These are phyloP conservation scores for Micrasema minimum DNA, from an alignment of 1,140 invertebrate species.

Conservation along the genomic window DNA sequence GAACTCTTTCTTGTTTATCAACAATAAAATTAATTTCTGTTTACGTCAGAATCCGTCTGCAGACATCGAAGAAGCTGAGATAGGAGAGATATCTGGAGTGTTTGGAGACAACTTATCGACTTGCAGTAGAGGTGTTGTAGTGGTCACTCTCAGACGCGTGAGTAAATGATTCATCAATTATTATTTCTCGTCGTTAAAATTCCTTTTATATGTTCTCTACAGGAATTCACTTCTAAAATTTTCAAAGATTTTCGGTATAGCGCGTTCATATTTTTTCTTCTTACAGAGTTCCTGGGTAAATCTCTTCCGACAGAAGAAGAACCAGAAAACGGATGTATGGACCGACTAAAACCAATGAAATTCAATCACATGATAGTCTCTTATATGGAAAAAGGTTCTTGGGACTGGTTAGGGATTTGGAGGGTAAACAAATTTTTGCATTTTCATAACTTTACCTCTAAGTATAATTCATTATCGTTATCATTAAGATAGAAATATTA, in stretches of 20 bases:
- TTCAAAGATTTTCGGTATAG: too few relatives aligned
- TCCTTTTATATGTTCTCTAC: too few relatives aligned
- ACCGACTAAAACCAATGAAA: slow-evolving; percentile 75
- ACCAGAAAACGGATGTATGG: slow-evolving; percentile 62
- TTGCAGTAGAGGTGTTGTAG: slow-evolving; percentile 72
- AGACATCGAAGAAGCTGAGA: slow-evolving; percentile 73
- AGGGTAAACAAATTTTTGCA: slow-evolving; percentile 71
- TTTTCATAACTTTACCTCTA: too few relatives aligned
- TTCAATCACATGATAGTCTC: slow-evolving; percentile 80
- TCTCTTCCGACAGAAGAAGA: slow-evolving; percentile 73
- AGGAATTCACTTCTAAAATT: too few relatives aligned
- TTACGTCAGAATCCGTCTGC: slow-evolving; percentile 68
- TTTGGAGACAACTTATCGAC: slow-evolving; percentile 86
- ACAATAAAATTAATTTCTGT: too few relatives aligned
- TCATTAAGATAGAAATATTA: too few relatives aligned
- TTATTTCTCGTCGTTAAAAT: too few relatives aligned
- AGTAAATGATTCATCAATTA: slow-evolving; percentile 16
- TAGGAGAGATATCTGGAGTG: slow-evolving; percentile 83
- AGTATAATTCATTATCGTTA: too few relatives aligned
- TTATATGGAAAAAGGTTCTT: slow-evolving; percentile 92
- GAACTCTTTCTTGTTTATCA: too few relatives aligned
- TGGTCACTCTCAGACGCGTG: slow-evolving; percentile 63
- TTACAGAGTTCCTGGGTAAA: slow-evolving; percentile 56
- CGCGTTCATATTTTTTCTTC: too few relatives aligned
- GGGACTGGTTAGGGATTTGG: slow-evolving; percentile 91